Evolutionary conservation across 2,113 vertebrate genomes (phyloP).

Genomic region (Otocyon megalotis): DNA sequence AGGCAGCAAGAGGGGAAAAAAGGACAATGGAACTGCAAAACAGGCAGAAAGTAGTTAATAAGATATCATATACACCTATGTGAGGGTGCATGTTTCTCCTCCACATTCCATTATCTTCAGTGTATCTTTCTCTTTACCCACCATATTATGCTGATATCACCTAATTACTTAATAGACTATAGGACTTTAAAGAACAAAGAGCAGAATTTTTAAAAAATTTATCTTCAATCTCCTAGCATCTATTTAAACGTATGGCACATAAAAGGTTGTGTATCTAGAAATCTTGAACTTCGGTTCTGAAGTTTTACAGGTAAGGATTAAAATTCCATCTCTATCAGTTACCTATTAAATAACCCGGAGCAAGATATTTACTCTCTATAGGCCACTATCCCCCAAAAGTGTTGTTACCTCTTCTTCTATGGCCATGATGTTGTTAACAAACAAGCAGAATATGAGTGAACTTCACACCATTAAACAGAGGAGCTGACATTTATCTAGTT

Average conservation of each 20-base stretch:
- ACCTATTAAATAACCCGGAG: background rate
- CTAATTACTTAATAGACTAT: background rate
- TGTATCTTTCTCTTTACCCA: background rate
- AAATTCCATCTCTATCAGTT: background rate
- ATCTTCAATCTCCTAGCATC: background rate
- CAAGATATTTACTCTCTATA: background rate
- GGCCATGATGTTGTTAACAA: background rate
- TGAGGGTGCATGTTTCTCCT: background rate
- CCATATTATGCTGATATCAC: background rate
- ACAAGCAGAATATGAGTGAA: background rate
- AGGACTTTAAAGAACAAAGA: conserved; percentile 3
- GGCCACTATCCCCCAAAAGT: background rate
- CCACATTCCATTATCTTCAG: background rate
- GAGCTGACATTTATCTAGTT: conserved; percentile 26
- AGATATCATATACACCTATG: background rate
- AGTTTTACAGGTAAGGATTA: background rate
- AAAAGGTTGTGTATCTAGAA: background rate
- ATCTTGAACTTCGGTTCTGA: background rate
- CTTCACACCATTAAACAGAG: background rate
- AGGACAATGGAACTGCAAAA: background rate
- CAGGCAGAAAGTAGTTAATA: background rate
- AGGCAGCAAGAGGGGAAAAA: background rate
- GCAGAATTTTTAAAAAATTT: background rate
- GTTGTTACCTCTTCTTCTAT: background rate
- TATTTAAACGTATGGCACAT: background rate